Evolutionary conservation across 2,888 invertebrate species (phyloP).

Genomic region (Cheilosia urbana): DNA sequence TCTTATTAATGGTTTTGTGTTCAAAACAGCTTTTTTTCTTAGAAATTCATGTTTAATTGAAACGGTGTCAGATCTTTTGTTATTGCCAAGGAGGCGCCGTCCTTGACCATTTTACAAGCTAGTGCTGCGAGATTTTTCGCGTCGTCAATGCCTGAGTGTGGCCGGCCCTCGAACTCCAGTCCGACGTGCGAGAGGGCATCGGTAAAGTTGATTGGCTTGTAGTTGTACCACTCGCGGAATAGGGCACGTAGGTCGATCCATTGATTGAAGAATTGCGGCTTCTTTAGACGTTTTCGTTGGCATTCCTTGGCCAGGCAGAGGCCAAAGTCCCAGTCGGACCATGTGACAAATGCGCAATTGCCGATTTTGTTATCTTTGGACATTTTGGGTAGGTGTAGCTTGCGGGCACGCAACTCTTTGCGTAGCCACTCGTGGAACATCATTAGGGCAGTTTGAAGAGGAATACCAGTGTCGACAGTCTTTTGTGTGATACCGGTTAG

Average conservation of each 20-base stretch:
- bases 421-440: slow-evolving; percentile 86
- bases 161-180: slow-evolving; percentile 85
- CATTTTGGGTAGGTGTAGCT: slow-evolving; percentile 82
- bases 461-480: slow-evolving; percentile 85
- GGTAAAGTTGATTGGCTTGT: slow-evolving; percentile 83
- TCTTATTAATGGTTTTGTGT: slow-evolving; percentile 44
- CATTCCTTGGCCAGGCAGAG: slow-evolving; percentile 86
- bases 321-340: slow-evolving; percentile 88
- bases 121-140: slow-evolving; percentile 86
- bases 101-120: slow-evolving; percentile 85
- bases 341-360: slow-evolving; percentile 85
- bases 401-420: slow-evolving; percentile 81
- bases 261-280: slow-evolving; percentile 85
- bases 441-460: slow-evolving; percentile 84
- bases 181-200: slow-evolving; percentile 86
- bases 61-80: slow-evolving; percentile 84
- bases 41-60: slow-evolving; percentile 81
- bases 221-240: slow-evolving; percentile 85
- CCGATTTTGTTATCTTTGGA: slow-evolving; percentile 84
- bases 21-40: slow-evolving; percentile 70
- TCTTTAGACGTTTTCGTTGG: slow-evolving; percentile 85
- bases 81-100: slow-evolving; percentile 85
- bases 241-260: slow-evolving; percentile 87
- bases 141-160: slow-evolving; percentile 87
- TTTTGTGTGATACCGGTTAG: slow-evolving; percentile 86